A percentile compares a stretch with the other conserved stretches of the same genome.
These are phyloP conservation scores for Oscheius sp. DNA, from an alignment of 1,140 invertebrate genomes.

Conservation along the genomic window DNA sequence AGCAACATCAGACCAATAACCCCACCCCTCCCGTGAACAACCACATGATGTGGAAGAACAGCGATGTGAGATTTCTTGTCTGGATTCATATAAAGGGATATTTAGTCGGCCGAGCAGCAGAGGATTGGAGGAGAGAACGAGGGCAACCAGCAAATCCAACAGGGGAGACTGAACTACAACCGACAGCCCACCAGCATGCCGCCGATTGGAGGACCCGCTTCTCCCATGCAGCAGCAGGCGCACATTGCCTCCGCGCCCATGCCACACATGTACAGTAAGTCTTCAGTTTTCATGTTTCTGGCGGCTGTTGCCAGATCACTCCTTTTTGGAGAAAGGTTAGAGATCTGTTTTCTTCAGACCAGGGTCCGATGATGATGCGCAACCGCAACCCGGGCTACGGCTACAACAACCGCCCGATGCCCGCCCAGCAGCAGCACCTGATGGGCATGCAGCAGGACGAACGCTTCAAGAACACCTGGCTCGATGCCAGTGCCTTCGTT, in stretches of 20 bases:
- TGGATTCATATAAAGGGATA: neutral
- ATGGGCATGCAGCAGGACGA: slow-evolving; percentile 2
- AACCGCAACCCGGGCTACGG: neutral
- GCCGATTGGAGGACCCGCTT: neutral
- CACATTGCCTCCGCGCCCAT: neutral
- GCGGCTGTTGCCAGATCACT: too few relatives aligned
- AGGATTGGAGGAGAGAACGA: neutral
- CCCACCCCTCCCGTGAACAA: too few relatives aligned
- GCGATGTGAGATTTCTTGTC: too few relatives aligned
- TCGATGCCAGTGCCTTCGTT: slow-evolving; percentile 3
- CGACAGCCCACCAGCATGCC: too few relatives aligned
- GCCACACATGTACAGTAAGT: too few relatives aligned
- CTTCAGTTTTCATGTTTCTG: too few relatives aligned
- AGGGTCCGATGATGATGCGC: neutral
- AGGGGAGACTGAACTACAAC: too few relatives aligned
- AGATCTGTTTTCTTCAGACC: neutral
- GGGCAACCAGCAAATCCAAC: neutral
- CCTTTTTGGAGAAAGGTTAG: too few relatives aligned
- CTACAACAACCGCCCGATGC: neutral
- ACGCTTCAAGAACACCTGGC: slow-evolving; percentile 17
- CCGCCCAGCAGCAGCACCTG: neutral
- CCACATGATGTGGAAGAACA: neutral
- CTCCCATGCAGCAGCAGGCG: neutral
- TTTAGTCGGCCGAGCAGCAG: too few relatives aligned
- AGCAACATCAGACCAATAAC: neutral